A percentile compares a stretch with the other conserved stretches of the same genome.
Evolutionary conservation across 2,888 invertebrate genomes (phyloP).

Genomic region (Pteria penguin): DNA sequence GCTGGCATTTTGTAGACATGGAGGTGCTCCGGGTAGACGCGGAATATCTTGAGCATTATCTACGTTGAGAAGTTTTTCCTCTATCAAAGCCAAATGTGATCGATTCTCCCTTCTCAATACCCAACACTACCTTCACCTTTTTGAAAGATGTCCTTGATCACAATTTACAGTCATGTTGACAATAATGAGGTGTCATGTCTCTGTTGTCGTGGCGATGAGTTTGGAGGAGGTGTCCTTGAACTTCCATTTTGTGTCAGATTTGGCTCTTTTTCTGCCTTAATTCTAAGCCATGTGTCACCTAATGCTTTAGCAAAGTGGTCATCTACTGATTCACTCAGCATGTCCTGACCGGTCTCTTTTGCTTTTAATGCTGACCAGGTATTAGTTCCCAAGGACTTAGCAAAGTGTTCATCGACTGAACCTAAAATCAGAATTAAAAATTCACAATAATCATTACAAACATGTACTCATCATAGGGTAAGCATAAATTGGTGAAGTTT

Average conservation of each 20-base stretch:
- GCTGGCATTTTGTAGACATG: too few species aligned
- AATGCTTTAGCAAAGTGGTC: slow-evolving; percentile 96
- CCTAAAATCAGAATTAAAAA: slow-evolving; percentile 67
- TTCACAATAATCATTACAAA: neutral
- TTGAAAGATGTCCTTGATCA: too few species aligned
- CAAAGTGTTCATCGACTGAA: slow-evolving; percentile 94
- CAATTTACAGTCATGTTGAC: slow-evolving; percentile 56
- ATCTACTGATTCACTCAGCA: slow-evolving; percentile 84
- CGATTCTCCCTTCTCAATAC: too few species aligned
- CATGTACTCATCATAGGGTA: neutral
- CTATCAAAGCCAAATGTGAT: too few species aligned
- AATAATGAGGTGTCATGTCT: slow-evolving; percentile 54
- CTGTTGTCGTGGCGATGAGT: slow-evolving; percentile 40
- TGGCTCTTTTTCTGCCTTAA: slow-evolving; percentile 73
- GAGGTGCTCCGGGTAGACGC: too few species aligned
- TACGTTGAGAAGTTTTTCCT: too few species aligned
- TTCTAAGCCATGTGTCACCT: slow-evolving; percentile 86
- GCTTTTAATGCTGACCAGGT: slow-evolving; percentile 84
- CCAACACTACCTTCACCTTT: too few species aligned
- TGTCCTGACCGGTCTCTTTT: slow-evolving; percentile 59
- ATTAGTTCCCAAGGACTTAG: slow-evolving; percentile 88
- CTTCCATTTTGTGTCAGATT: slow-evolving; percentile 48
- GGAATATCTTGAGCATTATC: too few species aligned
- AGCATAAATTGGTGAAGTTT: too few species aligned
- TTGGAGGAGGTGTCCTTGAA: slow-evolving; percentile 36